Evolutionary conservation across 2,888 invertebrate genomes (phyloP), one percentile per base, ranked within the genome.

Genomic region (Eupeodes latifasciatus): DNA sequence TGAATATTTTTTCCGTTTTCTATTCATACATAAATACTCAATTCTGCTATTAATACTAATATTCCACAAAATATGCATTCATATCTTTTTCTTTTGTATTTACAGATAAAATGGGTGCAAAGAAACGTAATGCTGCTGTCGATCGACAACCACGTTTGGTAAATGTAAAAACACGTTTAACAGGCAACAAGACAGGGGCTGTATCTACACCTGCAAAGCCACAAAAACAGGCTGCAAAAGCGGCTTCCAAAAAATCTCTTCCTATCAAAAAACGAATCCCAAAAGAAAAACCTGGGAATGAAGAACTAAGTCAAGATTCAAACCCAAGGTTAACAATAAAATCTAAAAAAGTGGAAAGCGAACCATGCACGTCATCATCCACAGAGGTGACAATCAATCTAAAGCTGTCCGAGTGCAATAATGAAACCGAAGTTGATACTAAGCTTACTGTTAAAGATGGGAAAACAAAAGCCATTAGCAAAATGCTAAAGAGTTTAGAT

Each of bases 401-500:
- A 90, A 91, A 79, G 82, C 51, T 49, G 1, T 4, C 61, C 2
- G 77, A 79, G 40, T 40, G 71, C 57, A 62, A 51, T 44, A 12
- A 64, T 11, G 79, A 89, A 44, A 78, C 80, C 2, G 91, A 91
- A 12, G 66, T 90, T 10, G 89, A 91, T 14, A 79, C 90, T 0
- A 91, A 91, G 62, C 91, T 90, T 47, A 90, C 90, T 2, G 91
- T 90, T 53, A 93, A 93, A 72, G 93, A 93, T 90, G 93, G 92
- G 49, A 93, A 93, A 87, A 91, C 92, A 34, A 92, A 92, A 36
- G 93, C 93, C 36, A 93, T 93, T 5, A 93, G 92, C 84, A 93
- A 93, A 91, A 93, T 93, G 93, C 91, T 93, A 0, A 93, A 93
- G 87, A 93, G 90, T 87, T 91, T 93, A 77, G 93, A 93, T 89